phyloP scores from a whole-genome alignment of 2,113 vertebrate species.

The Clarias batrachus region DNA sequence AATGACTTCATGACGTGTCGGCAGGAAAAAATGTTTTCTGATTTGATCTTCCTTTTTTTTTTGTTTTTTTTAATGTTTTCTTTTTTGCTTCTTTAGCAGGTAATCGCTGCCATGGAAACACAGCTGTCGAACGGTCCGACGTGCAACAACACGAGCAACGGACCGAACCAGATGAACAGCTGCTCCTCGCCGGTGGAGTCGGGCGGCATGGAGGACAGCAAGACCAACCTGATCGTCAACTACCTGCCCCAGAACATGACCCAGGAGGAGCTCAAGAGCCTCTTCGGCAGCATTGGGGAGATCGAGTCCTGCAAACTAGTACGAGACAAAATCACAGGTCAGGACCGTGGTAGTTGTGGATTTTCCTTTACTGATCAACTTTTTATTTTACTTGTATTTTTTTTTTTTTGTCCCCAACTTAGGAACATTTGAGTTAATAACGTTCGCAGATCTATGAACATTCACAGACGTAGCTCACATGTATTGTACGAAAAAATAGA shows the following conservation, averaged over 20 bases:
- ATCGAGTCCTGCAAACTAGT: slow-evolving; percentile 98
- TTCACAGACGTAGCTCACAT: too few relatives aligned
- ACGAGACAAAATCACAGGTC: slow-evolving; percentile 98
- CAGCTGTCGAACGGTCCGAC: slow-evolving; percentile 95
- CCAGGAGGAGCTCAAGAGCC: slow-evolving; percentile 94
- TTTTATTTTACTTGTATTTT: too few relatives aligned
- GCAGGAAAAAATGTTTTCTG: not conserved
- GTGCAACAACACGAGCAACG: slow-evolving; percentile 94
- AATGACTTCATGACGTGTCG: slow-evolving; percentile 21
- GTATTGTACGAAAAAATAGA: too few relatives aligned
- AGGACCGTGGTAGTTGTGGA: not conserved
- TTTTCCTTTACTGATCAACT: too few relatives aligned
- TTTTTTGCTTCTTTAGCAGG: slow-evolving; percentile 82
- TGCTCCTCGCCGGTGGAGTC: slow-evolving; percentile 94
- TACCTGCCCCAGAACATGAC: slow-evolving; percentile 99
- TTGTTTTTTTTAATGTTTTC: not conserved
- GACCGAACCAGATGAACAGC: slow-evolving; percentile 87
- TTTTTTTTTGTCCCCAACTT: too few relatives aligned
- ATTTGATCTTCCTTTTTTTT: slow-evolving; percentile 22
- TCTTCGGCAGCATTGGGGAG: slow-evolving; percentile 95
- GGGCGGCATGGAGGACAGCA: slow-evolving; percentile 93
- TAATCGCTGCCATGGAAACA: slow-evolving; percentile 99
- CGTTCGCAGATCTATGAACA: too few relatives aligned
- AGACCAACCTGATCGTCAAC: slow-evolving; percentile 99
- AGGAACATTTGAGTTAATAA: too few relatives aligned